Percentiles rank a stretch among this genome's conserved stretches.
phyloP scores from a whole-genome alignment of 2,888 invertebrate species.

The Hofmannophila pseudospretella region DNA sequence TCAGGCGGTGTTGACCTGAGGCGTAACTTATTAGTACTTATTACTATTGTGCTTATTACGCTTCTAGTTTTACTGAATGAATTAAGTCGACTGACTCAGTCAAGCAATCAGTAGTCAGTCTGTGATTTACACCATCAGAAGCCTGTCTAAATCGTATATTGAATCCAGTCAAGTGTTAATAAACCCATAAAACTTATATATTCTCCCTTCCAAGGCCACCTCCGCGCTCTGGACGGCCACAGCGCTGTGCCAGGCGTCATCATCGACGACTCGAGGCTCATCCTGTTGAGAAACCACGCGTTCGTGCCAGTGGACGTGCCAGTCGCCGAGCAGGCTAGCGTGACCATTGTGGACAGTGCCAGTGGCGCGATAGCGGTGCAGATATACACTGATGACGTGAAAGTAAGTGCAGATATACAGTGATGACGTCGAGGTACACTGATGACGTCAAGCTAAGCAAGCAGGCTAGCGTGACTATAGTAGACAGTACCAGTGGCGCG shows the following conservation, averaged over 20 bases:
- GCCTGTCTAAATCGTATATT: too few relatives aligned
- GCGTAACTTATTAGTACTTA: too few relatives aligned
- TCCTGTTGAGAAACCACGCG: constrained; percentile 49
- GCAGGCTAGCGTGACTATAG: constrained; percentile 45
- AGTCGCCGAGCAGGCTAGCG: constrained; percentile 45
- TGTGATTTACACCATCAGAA: too few relatives aligned
- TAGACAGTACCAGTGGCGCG: constrained; percentile 45
- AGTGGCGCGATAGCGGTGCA: constrained; percentile 50
- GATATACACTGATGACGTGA: constrained; percentile 48
- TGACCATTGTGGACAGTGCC: constrained; percentile 45
- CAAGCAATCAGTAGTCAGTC: too few relatives aligned
- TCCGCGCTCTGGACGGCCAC: constrained; percentile 48
- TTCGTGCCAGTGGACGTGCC: constrained; percentile 40
- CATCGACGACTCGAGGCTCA: constrained; percentile 50
- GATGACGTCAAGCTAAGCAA: too few relatives aligned
- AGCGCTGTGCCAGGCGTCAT: constrained; percentile 54
- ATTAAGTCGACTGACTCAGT: too few relatives aligned
- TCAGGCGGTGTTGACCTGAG: too few relatives aligned
- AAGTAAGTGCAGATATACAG: too few relatives aligned
- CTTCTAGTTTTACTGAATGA: too few relatives aligned
- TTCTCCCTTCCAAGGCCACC: constrained; percentile 23
- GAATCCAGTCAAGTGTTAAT: too few relatives aligned
- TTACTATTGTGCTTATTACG: too few relatives aligned
- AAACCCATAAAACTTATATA: too few relatives aligned
- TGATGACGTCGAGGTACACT: neutral